Conservation (phyloP, 2,113 vertebrate genomes). For the Oncorhynchus tshawytscha region DNA sequence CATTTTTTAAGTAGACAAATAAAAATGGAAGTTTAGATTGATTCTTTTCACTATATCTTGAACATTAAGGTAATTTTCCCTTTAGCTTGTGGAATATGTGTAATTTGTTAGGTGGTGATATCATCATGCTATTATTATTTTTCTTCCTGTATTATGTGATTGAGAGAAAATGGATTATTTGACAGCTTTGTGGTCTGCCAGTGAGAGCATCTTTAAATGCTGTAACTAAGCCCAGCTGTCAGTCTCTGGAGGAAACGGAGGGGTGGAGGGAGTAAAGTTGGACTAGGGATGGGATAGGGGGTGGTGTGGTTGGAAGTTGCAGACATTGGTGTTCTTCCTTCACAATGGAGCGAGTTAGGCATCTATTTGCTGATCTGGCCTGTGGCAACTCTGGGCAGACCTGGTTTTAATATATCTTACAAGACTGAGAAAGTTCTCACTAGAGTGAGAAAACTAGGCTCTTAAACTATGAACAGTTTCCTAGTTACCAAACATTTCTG, state of each 20-base stretch:
- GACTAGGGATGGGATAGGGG: not conserved
- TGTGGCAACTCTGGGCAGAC: not conserved
- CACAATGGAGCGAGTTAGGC: not conserved
- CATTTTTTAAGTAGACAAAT: slow-evolving; percentile 67
- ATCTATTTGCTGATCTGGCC: not conserved
- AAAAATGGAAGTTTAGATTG: slow-evolving; percentile 52
- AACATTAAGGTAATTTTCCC: slow-evolving; percentile 59
- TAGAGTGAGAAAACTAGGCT: no score
- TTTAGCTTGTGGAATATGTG: slow-evolving; percentile 49
- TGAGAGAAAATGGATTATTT: slow-evolving; percentile 57
- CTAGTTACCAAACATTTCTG: no score
- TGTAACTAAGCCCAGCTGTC: slow-evolving; percentile 46
- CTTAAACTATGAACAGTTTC: no score
- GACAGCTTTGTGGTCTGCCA: slow-evolving; percentile 44
- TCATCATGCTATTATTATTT: slow-evolving; percentile 52
- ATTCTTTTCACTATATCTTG: slow-evolving; percentile 49
- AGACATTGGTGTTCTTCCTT: not conserved
- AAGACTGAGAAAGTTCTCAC: no score
- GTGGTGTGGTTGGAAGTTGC: slow-evolving; percentile 10
- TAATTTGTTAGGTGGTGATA: slow-evolving; percentile 56
- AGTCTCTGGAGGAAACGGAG: slow-evolving; percentile 17
- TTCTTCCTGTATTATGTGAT: slow-evolving; percentile 44
- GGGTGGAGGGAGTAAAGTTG: not conserved
- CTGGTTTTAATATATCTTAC: no score
- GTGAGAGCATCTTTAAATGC: slow-evolving; percentile 38